Evolutionary conservation across 2,888 invertebrate genomes (phyloP).

Genomic region (Euplagia quadripunctaria): DNA sequence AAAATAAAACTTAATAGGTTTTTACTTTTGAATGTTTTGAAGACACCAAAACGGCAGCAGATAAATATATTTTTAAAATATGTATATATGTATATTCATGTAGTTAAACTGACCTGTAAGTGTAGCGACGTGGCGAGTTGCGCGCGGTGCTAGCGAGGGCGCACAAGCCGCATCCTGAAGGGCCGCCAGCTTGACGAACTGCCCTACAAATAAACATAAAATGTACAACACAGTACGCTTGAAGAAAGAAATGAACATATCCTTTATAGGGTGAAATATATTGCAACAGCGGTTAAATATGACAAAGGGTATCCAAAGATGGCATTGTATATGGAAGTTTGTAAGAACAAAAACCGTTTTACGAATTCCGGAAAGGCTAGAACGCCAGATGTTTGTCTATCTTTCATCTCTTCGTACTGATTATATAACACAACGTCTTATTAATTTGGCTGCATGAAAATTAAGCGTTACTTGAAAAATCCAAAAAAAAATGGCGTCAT

Average conservation of each 20-base stretch:
- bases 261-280: too few relatives aligned
- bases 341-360: background rate
- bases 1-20: background rate
- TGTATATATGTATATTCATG: background rate
- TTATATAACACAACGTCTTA: background rate
- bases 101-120: slow-evolving; percentile 88
- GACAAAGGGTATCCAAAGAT: too few relatives aligned
- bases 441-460: background rate
- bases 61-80: too few relatives aligned
- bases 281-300: too few relatives aligned
- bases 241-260: too few relatives aligned
- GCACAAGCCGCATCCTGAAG: slow-evolving; percentile 92
- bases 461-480: background rate
- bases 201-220: slow-evolving; percentile 63
- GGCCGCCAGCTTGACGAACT: slow-evolving; percentile 93
- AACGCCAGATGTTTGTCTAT: background rate
- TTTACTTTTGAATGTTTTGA: background rate
- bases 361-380: background rate
- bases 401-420: background rate
- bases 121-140: slow-evolving; percentile 89
- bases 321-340: background rate
- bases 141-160: slow-evolving; percentile 88
- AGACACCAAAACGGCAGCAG: background rate
- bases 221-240: background rate
- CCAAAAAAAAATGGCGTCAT: background rate